Evolutionary conservation across 2,797 vertebrate genomes (phyloP), one percentile per base, ranked within the genome.

Genomic region (Crossoptilon crossoptilon): DNA sequence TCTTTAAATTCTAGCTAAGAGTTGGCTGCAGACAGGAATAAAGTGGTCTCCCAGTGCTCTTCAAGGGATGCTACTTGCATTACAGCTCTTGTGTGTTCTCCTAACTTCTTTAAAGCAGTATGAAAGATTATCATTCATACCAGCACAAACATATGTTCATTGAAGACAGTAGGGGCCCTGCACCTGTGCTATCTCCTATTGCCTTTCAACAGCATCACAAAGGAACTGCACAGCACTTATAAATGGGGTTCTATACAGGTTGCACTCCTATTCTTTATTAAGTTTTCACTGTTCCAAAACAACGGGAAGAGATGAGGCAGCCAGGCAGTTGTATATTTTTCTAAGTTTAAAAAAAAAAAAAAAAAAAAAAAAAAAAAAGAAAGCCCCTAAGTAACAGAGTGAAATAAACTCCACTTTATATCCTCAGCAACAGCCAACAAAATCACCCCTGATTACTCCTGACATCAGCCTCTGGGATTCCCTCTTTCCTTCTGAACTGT

Each of bases 381-480:
- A 95, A 60, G 78, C 2, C 11, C 21, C 55, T 49, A 67, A 69
- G 11, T 49, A 58, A 23, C 3, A 31, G 33, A 72, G 16, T 60
- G 35, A 87, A 93, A 93, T 49, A 48, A 82, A 69, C 35, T 75
- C 33, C 33, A 44, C 9, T 14, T 31, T 73, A 60, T 23, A 58
- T 80, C 56, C 77, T 5, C 10, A 91, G 48, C 84, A 81, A 43
- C 60, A 92, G 73, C 70, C 90, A 95, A 15, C 72, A 90, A 82
- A 91, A 93, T 95, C 63, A 75, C 24, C 72, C 13, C 62, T 94
- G 70, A 89, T 91, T 80, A 55, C 87, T 94, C 80, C 75, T 95
- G 92, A 91, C 87, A 95, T 86, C 64, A 90, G 91, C 75, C 84
- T 96, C 79, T 94, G 68, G 75, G 84, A 96, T 96, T 92, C 77